Percentiles rank a stretch among this genome's conserved stretches.
Evolutionary conservation across 92 coral and sea anemone genomes (phyloP).

Genomic region (Meandrina meandrites): DNA sequence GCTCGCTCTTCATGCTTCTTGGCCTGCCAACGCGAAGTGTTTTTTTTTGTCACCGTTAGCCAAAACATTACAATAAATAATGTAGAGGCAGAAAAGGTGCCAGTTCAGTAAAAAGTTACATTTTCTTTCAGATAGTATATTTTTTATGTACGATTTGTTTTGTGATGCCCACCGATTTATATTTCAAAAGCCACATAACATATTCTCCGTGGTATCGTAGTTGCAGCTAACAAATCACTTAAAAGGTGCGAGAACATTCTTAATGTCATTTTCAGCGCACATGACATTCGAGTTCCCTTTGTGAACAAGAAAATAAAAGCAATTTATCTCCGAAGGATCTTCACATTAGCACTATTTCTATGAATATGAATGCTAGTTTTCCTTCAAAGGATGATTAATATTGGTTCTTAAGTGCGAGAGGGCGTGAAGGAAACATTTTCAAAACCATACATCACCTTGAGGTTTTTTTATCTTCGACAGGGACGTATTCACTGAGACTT

Average conservation of each 20-base stretch:
- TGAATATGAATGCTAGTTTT: not conserved
- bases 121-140: not conserved
- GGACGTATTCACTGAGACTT: not conserved
- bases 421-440: not conserved
- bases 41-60: not conserved
- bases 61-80: not conserved
- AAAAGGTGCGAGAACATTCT: not conserved
- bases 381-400: not conserved
- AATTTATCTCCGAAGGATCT: slow-evolving; percentile 9
- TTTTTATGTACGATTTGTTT: not conserved
- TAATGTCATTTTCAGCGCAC: not conserved
- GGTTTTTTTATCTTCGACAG: not conserved
- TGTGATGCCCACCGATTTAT: not conserved
- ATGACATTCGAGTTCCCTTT: not conserved
- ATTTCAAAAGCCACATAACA: not conserved
- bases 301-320: not conserved
- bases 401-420: not conserved
- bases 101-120: not conserved
- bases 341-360: not conserved
- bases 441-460: not conserved
- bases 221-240: not conserved
- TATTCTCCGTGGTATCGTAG: not conserved
- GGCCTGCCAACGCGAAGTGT: too few relatives aligned
- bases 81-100: not conserved
- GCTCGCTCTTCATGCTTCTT: not conserved